These are phyloP conservation scores for Doris montereyensis DNA, from an alignment of 2,888 invertebrate species.

Conservation along the genomic window DNA sequence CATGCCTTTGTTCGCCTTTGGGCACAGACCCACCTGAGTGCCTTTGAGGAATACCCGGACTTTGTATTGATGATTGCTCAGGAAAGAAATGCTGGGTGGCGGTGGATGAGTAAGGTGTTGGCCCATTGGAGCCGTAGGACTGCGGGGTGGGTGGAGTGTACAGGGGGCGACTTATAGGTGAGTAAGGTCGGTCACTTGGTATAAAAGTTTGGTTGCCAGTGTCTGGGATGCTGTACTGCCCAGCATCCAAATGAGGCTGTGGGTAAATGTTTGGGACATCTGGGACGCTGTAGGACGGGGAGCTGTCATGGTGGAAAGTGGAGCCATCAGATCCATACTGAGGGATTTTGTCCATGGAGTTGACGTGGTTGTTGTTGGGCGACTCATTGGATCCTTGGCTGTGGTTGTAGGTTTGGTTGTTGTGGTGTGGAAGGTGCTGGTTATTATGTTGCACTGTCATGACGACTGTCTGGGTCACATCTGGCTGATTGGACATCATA, in stretches of 20 bases:
- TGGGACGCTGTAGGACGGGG: conserved; percentile 43
- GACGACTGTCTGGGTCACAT: conserved; percentile 79
- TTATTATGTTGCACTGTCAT: conserved; percentile 54
- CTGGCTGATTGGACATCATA: conserved; percentile 84
- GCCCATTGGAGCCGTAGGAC: conserved; percentile 1
- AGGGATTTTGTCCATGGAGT: conserved; percentile 56
- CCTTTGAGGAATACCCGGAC: conserved; percentile 44
- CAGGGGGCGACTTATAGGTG: conserved; percentile 28
- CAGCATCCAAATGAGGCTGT: conserved; percentile 32
- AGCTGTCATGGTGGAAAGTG: conserved; percentile 39
- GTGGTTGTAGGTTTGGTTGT: conserved; percentile 49
- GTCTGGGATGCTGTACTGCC: conserved; percentile 45
- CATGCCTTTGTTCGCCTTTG: conserved; percentile 51
- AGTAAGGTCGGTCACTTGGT: conserved; percentile 29
- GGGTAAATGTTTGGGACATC: conserved; percentile 7
- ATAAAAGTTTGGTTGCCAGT: conserved; percentile 41
- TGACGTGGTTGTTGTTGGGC: conserved; percentile 60
- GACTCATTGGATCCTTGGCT: conserved; percentile 43
- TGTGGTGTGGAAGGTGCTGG: conserved; percentile 46
- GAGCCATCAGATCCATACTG: conserved; percentile 41
- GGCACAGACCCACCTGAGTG: conserved; percentile 48
- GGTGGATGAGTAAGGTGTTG: conserved; percentile 32
- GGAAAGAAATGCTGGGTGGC: conserved; percentile 26
- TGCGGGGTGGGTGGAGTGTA: conserved; percentile 7
- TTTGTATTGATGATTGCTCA: not conserved